Evolutionary conservation across 1,140 invertebrate genomes (phyloP), one percentile per base, ranked within the genome.

Genomic region (Oncopodura yosiiana): DNA sequence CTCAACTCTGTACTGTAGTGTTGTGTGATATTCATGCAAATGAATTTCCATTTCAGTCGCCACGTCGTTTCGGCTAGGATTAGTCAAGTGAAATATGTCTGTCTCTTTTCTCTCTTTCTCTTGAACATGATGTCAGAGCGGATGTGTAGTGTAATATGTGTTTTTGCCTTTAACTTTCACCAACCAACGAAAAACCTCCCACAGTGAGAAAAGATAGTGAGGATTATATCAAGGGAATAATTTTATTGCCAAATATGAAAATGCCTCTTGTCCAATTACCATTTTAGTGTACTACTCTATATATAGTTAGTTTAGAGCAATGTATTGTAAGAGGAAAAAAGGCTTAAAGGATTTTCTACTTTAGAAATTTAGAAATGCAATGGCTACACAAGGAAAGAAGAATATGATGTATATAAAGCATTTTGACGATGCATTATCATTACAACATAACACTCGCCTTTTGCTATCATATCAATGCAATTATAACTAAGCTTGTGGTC

Each of bases 161-260:
- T 39, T 2, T n/a, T 39, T n/a, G n/a, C n/a, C n/a, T n/a, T n/a
- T n/a, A n/a, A n/a, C n/a, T n/a, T n/a, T n/a, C n/a, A n/a, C n/a
- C n/a, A n/a, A n/a, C n/a, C n/a, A 39, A n/a, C 12, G 37, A 9
- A 19, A 39, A 19, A 39, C 14, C 16, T 19, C 16, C 16, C 37
- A 2, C n/a, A 39, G 16, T 19, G 11, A 19, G 9, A 19, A 16
- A 19, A 39, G 11, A 8, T 5, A 39, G 1, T 39, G 16, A 19
- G 9, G 26, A 30, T 18, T 46, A 49, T 56, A 56, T 56, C 53
- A 56, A 37, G 24, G 38, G 53, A 56, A 56, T 56, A 56, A 56
- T 56, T 49, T 56, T 45, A 56, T 56, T 56, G 53, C 53, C 36
- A 56, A 56, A 56, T 56, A 49, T 46, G 49, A 51, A 51, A 51